phyloP scores from a whole-genome alignment of 2,113 vertebrate species.

The Lasiurus cinereus region DNA sequence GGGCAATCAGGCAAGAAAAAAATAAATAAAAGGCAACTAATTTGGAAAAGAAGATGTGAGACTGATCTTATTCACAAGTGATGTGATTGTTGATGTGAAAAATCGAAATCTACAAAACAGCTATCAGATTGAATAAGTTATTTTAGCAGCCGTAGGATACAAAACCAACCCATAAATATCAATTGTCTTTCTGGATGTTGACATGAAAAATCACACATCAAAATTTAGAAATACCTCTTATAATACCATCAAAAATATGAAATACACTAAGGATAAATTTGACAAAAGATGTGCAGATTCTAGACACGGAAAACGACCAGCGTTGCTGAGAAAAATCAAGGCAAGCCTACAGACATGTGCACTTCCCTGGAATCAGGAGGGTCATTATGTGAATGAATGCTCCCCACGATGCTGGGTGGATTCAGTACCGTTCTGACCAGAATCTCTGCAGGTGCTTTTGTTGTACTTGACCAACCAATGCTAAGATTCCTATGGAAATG shows the following conservation, averaged over 20 bases:
- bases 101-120: not conserved
- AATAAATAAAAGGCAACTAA: not conserved
- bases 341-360: rapidly evolving
- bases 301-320: not conserved
- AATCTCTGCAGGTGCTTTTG: not conserved
- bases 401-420: not conserved
- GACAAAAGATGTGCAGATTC: not conserved
- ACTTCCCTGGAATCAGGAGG: rapidly evolving
- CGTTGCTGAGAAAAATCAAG: not conserved
- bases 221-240: not conserved
- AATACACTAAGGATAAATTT: not conserved
- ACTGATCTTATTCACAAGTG: not conserved
- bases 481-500: not conserved
- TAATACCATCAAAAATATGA: not conserved
- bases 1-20: not conserved
- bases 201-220: not conserved
- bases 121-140: not conserved
- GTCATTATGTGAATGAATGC: not conserved
- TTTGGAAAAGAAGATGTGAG: not conserved
- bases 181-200: not conserved
- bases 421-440: not conserved
- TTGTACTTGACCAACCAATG: not conserved
- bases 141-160: not conserved
- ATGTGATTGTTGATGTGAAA: not conserved
- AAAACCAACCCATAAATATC: not conserved